Percentiles rank a stretch among this genome's conserved stretches.
These are phyloP conservation scores for Amorpha juglandis DNA, from an alignment of 2,888 invertebrate genomes.

Conservation along the genomic window DNA sequence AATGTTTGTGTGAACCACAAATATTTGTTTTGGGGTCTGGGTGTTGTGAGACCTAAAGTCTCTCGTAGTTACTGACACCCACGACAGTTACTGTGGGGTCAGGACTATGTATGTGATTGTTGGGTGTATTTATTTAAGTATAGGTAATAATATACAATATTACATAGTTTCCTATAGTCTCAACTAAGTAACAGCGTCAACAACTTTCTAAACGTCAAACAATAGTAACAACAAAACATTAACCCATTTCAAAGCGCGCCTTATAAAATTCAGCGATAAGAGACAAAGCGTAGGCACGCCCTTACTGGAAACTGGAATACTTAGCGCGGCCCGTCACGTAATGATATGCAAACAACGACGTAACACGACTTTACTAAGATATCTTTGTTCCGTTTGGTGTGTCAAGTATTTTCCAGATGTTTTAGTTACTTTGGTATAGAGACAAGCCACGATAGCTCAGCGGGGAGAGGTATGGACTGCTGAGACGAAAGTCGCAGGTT, in stretches of 20 bases:
- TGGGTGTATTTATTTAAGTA: too few species aligned
- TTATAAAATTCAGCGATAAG: slow-evolving; percentile 19
- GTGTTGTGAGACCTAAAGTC: too few species aligned
- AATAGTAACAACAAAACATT: slow-evolving; percentile 14
- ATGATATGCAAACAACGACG: slow-evolving; percentile 17
- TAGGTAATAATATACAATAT: too few species aligned
- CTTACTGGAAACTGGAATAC: not conserved
- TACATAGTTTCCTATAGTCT: not conserved
- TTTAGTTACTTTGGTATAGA: not conserved
- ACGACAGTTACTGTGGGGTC: too few species aligned
- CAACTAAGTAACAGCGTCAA: not conserved
- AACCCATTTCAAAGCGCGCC: not conserved
- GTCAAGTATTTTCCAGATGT: not conserved
- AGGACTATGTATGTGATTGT: too few species aligned
- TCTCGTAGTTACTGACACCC: too few species aligned
- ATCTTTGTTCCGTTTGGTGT: slow-evolving; percentile 19
- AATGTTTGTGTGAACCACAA: too few species aligned
- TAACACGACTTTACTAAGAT: not conserved
- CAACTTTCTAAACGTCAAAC: not conserved
- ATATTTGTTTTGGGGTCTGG: too few species aligned
- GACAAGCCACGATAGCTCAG: not conserved
- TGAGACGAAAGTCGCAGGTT: too few species aligned
- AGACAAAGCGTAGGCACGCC: not conserved
- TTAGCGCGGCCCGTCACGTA: slow-evolving; percentile 1
- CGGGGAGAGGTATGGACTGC: too few species aligned